These are phyloP conservation scores for Meliscaeva auricollis DNA, from an alignment of 2,888 invertebrate genomes.

Conservation along the genomic window DNA sequence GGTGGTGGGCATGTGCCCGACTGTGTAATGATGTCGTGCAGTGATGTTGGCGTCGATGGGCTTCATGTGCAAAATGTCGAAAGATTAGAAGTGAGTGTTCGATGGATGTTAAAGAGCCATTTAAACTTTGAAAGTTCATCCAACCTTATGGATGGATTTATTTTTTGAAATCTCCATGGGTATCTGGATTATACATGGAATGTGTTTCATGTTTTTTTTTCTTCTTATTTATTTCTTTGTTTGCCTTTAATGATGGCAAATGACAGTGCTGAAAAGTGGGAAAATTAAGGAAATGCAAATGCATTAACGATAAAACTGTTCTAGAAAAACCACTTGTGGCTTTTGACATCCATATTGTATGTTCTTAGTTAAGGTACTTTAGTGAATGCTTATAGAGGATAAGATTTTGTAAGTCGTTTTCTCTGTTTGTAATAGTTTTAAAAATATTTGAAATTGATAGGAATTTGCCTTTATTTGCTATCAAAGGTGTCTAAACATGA, in stretches of 20 bases:
- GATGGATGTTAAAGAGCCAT: slow-evolving; percentile 66
- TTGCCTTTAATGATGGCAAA: neutral
- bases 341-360: neutral
- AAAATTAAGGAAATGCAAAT: slow-evolving; percentile 28
- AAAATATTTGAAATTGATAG: too few relatives aligned
- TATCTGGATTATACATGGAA: slow-evolving; percentile 57
- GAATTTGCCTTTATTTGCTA: too few relatives aligned
- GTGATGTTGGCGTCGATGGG: slow-evolving; percentile 74
- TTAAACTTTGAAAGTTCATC: slow-evolving; percentile 72
- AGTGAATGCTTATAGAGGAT: neutral
- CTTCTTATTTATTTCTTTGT: neutral
- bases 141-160: slow-evolving; percentile 58
- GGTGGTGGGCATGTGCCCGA: slow-evolving; percentile 41
- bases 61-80: slow-evolving; percentile 72
- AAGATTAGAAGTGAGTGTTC: slow-evolving; percentile 72
- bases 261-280: slow-evolving; percentile 1
- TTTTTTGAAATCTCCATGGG: slow-evolving; percentile 48
- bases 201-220: slow-evolving; percentile 57
- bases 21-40: slow-evolving; percentile 72
- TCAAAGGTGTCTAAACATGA: too few relatives aligned
- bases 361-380: neutral
- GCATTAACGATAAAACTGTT: slow-evolving; percentile 1
- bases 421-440: neutral
- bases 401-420: neutral
- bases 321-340: slow-evolving; percentile 1